phyloP scores from a whole-genome alignment of 2,113 vertebrate genomes.

The Smithornis capensis region DNA sequence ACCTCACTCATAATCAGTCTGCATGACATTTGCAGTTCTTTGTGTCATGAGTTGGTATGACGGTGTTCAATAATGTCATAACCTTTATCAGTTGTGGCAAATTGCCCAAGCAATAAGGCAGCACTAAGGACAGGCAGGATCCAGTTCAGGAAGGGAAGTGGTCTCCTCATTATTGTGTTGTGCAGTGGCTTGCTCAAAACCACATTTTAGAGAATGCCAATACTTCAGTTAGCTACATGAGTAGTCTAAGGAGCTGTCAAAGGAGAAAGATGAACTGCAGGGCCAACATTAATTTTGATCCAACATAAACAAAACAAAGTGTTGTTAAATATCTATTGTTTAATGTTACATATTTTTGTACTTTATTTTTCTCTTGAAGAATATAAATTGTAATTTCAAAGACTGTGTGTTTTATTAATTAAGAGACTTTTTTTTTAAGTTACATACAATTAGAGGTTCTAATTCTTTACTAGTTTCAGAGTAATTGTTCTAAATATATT shows the following conservation, averaged over 20 bases:
- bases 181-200: not conserved
- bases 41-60: not conserved
- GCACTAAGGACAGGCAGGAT: not conserved
- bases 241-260: constrained; percentile 49
- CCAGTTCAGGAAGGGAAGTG: not conserved
- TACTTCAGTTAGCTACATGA: constrained; percentile 44
- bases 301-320: constrained; percentile 73
- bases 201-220: not conserved
- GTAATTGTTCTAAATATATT: constrained; percentile 58
- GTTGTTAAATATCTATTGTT: constrained; percentile 73
- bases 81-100: constrained; percentile 16
- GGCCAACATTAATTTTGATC: constrained; percentile 62
- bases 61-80: constrained; percentile 29
- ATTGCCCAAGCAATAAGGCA: not conserved
- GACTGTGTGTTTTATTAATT: constrained; percentile 61
- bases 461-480: constrained; percentile 52
- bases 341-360: constrained; percentile 30
- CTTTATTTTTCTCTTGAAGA: constrained; percentile 46
- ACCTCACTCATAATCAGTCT: not conserved
- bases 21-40: not conserved
- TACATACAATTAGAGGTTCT: constrained; percentile 54
- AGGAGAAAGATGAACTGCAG: constrained; percentile 65
- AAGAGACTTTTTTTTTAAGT: constrained; percentile 51
- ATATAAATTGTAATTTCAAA: constrained; percentile 63
- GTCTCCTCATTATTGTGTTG: not conserved